phyloP scores from a whole-genome alignment of 1,140 invertebrate species.

The Drosophila chauvacae region DNA sequence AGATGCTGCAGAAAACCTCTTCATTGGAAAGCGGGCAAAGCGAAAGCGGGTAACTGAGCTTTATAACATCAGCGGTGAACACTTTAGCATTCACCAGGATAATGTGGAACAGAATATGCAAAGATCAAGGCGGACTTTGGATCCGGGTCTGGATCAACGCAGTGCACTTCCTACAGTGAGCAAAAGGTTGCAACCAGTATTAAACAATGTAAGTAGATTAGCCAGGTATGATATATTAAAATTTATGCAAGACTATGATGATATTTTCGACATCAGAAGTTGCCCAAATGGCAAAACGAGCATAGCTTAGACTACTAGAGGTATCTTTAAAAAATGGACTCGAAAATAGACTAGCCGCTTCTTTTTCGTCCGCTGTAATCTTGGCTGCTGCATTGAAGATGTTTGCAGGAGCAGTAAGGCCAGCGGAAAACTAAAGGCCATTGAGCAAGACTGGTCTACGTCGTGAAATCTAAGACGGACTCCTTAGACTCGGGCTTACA shows the following conservation, averaged over 20 bases:
- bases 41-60: slow-evolving; percentile 84
- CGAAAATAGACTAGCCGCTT: slow-evolving; percentile 23
- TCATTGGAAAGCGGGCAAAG: background rate
- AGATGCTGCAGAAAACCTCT: slow-evolving; percentile 1
- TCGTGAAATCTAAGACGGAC: slow-evolving; percentile 25
- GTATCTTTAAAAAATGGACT: slow-evolving; percentile 34
- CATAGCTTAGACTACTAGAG: slow-evolving; percentile 40
- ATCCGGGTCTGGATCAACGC: slow-evolving; percentile 88
- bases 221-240: too few species aligned
- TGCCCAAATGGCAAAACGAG: slow-evolving; percentile 18
- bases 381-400: slow-evolving; percentile 65
- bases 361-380: slow-evolving; percentile 82
- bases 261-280: slow-evolving; percentile 82
- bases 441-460: slow-evolving; percentile 58
- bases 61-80: slow-evolving; percentile 85
- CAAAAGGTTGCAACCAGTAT: slow-evolving; percentile 86
- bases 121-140: slow-evolving; percentile 86
- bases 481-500: slow-evolving; percentile 63
- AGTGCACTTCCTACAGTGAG: slow-evolving; percentile 87
- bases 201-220: slow-evolving; percentile 86
- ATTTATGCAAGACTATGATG: slow-evolving; percentile 45
- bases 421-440: slow-evolving; percentile 67
- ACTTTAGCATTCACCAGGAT: slow-evolving; percentile 55
- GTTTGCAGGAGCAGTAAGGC: slow-evolving; percentile 78
- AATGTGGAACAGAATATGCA: slow-evolving; percentile 87